A percentile compares a stretch with the other conserved stretches of the same genome.
phyloP scores from a whole-genome alignment of 2,797 vertebrate species.

The Chiroxiphia lanceolata region DNA sequence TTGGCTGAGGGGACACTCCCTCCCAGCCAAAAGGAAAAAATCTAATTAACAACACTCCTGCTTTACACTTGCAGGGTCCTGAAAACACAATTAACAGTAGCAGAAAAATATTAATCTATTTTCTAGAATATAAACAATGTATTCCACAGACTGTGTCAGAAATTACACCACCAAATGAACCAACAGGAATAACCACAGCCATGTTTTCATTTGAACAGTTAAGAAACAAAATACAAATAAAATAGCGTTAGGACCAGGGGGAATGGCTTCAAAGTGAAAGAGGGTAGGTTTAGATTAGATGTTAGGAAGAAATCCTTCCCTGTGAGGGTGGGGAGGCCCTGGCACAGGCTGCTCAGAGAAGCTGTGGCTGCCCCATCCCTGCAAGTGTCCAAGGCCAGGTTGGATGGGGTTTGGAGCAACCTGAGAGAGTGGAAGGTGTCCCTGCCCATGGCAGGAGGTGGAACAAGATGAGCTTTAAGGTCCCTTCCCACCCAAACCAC shows the following conservation, averaged over 20 bases:
- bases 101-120: neutral
- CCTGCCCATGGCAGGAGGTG: neutral
- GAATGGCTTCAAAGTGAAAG: neutral
- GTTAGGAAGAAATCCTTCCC: neutral
- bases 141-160: neutral
- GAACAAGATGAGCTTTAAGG: neutral
- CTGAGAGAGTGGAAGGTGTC: fast-evolving
- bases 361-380: neutral
- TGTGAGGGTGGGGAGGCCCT: neutral
- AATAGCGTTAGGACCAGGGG: neutral
- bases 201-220: neutral
- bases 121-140: neutral
- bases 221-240: neutral
- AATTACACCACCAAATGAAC: neutral
- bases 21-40: neutral
- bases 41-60: neutral
- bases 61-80: neutral
- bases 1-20: neutral
- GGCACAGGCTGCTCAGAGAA: neutral
- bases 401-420: neutral
- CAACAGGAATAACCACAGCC: neutral
- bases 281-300: neutral
- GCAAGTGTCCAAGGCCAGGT: fast-evolving
- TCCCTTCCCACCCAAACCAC: neutral
- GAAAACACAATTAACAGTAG: neutral